phyloP scores from a whole-genome alignment of 2,888 invertebrate genomes.

The Nematopogon swammerdamellus region DNA sequence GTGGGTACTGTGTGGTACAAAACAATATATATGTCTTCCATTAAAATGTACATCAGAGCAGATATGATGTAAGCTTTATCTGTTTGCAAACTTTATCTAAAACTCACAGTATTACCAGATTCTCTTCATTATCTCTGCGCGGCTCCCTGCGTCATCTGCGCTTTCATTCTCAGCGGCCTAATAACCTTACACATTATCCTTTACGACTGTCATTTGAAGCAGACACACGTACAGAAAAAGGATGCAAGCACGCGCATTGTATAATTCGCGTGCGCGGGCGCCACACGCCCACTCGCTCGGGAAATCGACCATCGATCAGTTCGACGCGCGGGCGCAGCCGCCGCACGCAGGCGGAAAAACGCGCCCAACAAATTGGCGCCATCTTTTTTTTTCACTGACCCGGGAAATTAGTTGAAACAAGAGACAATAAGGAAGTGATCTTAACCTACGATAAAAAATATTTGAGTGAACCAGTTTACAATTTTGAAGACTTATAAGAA shows the following conservation, averaged over 20 bases:
- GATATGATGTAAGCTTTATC: neutral
- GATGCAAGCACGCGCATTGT: conserved; percentile 25
- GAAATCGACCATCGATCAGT: neutral
- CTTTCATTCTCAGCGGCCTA: conserved; percentile 6
- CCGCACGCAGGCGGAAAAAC: conserved; percentile 13
- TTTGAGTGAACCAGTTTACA: too few species aligned
- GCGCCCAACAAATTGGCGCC: neutral
- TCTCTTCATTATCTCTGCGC: neutral
- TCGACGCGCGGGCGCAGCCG: conserved; percentile 16
- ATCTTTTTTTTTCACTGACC: neutral
- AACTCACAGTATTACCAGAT: neutral
- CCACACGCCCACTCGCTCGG: neutral
- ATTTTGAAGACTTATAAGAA: too few species aligned
- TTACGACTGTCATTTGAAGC: conserved; percentile 25
- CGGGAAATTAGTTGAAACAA: neutral
- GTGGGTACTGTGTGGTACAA: too few species aligned
- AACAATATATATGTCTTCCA: too few species aligned
- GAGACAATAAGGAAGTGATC: neutral
- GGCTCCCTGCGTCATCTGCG: neutral
- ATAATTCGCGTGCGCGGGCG: conserved; percentile 33
- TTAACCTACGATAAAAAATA: neutral
- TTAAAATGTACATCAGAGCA: too few species aligned
- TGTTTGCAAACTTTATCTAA: neutral
- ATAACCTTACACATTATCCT: conserved; percentile 54
- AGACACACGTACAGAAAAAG: conserved; percentile 42